phyloP scores from a whole-genome alignment of 1,140 invertebrate genomes.

The Triops longicaudatus region DNA sequence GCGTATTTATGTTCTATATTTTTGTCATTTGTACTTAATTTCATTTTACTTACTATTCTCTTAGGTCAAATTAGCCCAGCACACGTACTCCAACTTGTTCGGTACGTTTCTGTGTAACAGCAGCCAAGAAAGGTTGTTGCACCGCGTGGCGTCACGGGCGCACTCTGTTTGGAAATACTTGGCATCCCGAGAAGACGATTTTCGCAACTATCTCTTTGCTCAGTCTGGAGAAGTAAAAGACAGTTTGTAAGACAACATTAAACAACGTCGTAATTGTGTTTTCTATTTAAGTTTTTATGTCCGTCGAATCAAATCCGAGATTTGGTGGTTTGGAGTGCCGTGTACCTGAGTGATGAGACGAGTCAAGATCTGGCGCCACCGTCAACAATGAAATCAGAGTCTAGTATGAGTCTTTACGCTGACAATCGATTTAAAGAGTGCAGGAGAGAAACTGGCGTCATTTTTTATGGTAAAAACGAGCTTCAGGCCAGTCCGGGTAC shows the following conservation, averaged over 20 bases:
- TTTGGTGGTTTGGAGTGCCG: constrained; percentile 71
- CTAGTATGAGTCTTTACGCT: constrained; percentile 16
- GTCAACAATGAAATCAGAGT: constrained; percentile 30
- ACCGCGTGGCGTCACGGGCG: constrained; percentile 58
- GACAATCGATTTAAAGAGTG: neutral
- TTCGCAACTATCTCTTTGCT: constrained; percentile 77
- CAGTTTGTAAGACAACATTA: neutral
- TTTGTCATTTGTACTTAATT: too few relatives aligned
- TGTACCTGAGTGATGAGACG: constrained; percentile 56
- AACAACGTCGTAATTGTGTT: constrained; percentile 18
- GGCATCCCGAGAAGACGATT: constrained; percentile 52
- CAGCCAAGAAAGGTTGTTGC: constrained; percentile 58
- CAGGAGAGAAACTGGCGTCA: constrained; percentile 27
- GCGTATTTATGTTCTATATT: too few relatives aligned
- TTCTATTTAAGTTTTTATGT: constrained; percentile 61
- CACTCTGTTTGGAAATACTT: constrained; percentile 84
- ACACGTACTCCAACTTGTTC: constrained; percentile 91
- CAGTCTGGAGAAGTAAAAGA: constrained; percentile 37
- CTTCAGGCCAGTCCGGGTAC: constrained; percentile 23
- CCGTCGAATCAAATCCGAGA: constrained; percentile 74
- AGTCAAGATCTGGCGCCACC: constrained; percentile 27
- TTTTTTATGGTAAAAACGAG: constrained; percentile 30
- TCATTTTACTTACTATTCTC: constrained; percentile 35
- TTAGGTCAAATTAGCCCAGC: constrained; percentile 88
- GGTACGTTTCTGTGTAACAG: constrained; percentile 95